Evolutionary conservation across 1,140 invertebrate genomes (phyloP), one percentile per base, ranked within the genome.

Genomic region (Sycophaga agraensis): DNA sequence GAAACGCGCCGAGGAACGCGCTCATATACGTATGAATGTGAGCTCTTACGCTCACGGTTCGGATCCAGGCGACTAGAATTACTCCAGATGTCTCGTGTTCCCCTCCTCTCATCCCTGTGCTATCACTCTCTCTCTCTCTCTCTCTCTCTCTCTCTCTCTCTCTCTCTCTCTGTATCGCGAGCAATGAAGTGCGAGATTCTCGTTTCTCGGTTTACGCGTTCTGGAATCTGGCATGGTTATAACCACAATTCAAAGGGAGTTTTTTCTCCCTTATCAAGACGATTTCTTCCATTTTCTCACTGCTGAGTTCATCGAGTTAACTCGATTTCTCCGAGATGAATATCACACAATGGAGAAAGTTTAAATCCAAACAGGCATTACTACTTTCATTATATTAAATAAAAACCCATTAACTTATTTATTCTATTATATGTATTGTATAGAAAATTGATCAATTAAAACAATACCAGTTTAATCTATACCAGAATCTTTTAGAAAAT

Each of bases 1-100:
- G 31, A 39, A 39, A 51, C 21, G 34, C 31, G 2, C 9, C 17
- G 16, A 6, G 40, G 5, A 17, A 4, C 19, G 34, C 11, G 28
- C 22, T 16, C 14, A 26, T 24, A 50, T 17, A 14, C 48, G 7
- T 35, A 19, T 19, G 12, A 16, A 16, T 50, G 9, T 21, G n/a
- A 31, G 24, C 12, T 11, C 6, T n/a, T 14, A 14, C 6, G 42
- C 28, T 16, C 21, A 4, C 28, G 2, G 21, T 46, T n/a, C 28
- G 28, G 28, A 31, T 11, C 28, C 28, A 11, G 28, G 28, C 35
- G 24, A 50, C 56, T 59, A 49, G 56, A 48, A 42, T 58, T 59
- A 59, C 46, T 59, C 46, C 6, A 22, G 56, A 49, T 58, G 34
- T 58, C 45, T 58, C 43, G 45, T 24, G 56, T 58, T 49, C 34